phyloP scores from a whole-genome alignment of 2,113 vertebrate genomes.

The Dolichallabes microphthalmus region DNA sequence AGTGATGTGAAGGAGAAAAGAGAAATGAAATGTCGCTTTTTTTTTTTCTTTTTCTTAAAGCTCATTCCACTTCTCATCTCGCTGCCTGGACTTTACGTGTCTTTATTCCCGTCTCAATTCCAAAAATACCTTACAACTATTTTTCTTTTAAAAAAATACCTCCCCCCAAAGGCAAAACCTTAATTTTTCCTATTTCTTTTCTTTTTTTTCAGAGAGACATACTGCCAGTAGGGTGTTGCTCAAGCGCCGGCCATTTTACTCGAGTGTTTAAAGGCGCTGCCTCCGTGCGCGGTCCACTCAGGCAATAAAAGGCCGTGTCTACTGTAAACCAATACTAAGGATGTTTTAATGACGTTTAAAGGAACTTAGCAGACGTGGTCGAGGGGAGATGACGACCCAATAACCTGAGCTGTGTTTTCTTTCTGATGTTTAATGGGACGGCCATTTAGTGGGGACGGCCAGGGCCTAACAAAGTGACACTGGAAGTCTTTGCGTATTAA shows the following conservation, averaged over 20 bases:
- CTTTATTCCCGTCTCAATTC: conserved; percentile 40
- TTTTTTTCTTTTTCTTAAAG: conserved; percentile 39
- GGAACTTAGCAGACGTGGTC: conserved; percentile 1
- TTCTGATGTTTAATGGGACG: conserved; percentile 65
- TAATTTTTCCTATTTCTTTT: background rate
- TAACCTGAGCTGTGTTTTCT: conserved; percentile 61
- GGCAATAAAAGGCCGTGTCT: conserved; percentile 37
- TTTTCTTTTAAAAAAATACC: background rate
- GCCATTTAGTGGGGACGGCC: conserved; percentile 23
- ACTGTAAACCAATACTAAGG: conserved; percentile 42
- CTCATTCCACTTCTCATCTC: conserved; percentile 49
- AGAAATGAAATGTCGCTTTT: conserved; percentile 43
- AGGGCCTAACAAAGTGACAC: conserved; percentile 42
- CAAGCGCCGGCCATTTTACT: conserved; percentile 11
- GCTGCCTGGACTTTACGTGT: conserved; percentile 32
- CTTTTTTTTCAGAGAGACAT: conserved; percentile 5
- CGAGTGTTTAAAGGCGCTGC: background rate
- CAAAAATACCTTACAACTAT: conserved; percentile 23
- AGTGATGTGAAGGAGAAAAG: conserved; percentile 37
- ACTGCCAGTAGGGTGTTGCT: conserved; percentile 5
- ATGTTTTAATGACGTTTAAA: conserved; percentile 74
- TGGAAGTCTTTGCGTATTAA: conserved; percentile 42
- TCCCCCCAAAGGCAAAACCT: conserved; percentile 16
- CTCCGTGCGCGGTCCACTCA: background rate
- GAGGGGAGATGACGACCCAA: conserved; percentile 71